Base-by-base conservation (phyloP, 23 tunicate genomes). In the Trididemnum clinides region DNA sequence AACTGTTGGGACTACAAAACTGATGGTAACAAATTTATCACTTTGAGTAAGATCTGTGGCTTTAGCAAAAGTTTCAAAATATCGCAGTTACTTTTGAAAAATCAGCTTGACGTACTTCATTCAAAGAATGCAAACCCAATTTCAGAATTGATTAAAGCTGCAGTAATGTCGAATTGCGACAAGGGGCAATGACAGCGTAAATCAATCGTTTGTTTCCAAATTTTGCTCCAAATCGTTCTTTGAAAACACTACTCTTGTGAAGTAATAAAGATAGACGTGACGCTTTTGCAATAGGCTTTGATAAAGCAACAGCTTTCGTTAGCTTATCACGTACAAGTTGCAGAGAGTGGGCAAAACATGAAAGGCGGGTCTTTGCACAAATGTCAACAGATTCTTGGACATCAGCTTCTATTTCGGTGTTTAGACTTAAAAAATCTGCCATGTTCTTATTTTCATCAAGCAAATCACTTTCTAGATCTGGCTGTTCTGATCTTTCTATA, bases 281-380 rank as follows among this genome's bases (percentile, higher is more conserved):
- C 36, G 75, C 75, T 66, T 66, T 66, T 66, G 75, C 75, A 66
- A 66, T 31, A 59, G 66, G 23, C 25, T 59, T 59, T 59, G 66
- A 59, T 59, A 59, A 59, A 59, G 25, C 66, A 4, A 59, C 22
- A 59, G 66, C 25, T n/a, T 59, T 28, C 22, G 21, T 59, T 59
- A 59, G 66, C 3, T 28, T 28, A n/a, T 59, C 66, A 59, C 66
- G 66, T n/a, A 59, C 66, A 59, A 59, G 66, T n/a, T 59, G 66
- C 66, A 59, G 25, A 15, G 66, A 59, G 66, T 59, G 66, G 5
- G 25, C 66, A n/a, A 59, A 59, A 28, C 66, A 59, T 59, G 66
- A 59, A 12, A 12, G 66, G 3, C 66, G 66, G 66, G 66, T 59
- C 25, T 59, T 59, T 59, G 66, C 21, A 59, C 25, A 59, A 59